A percentile compares a stretch with the other conserved stretches of the same genome.
Conservation (phyloP, 2,113 vertebrate genomes). For the Patagioenas fasciata region DNA sequence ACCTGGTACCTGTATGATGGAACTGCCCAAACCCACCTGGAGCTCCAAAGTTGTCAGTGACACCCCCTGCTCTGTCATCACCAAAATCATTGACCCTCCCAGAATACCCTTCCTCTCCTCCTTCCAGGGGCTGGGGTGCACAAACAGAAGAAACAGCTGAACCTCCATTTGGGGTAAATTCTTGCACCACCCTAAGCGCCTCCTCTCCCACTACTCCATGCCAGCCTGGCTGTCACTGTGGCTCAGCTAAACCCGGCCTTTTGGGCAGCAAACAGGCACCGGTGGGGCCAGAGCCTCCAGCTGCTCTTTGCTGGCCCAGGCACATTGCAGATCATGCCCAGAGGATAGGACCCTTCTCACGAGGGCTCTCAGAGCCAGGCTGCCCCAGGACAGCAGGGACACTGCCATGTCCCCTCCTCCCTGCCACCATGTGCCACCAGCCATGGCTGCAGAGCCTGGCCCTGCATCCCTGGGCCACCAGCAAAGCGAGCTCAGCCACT, state of each 20-base stretch:
- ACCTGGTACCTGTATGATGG: rapidly evolving
- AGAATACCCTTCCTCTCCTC: background rate
- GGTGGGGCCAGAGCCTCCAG: background rate
- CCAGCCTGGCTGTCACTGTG: rapidly evolving
- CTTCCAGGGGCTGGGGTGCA: no score
- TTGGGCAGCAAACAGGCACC: rapidly evolving
- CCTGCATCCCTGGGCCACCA: background rate
- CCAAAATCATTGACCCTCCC: rapidly evolving
- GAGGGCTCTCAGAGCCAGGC: background rate
- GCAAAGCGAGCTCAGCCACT: background rate
- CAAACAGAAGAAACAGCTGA: background rate
- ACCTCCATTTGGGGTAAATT: background rate
- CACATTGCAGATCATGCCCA: rapidly evolving
- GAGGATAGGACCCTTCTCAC: background rate
- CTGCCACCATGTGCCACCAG: background rate
- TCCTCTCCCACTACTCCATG: background rate
- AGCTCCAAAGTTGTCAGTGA: background rate
- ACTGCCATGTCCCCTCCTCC: background rate
- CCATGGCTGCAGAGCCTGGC: background rate
- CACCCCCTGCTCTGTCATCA: background rate
- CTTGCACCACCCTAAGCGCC: background rate
- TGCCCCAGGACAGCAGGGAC: background rate
- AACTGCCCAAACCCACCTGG: background rate
- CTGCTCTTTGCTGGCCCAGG: background rate
- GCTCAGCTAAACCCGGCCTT: background rate